A percentile compares a stretch with the other conserved stretches of the same genome.
Evolutionary conservation across 2,113 vertebrate genomes (phyloP).

Genomic region (Tetraodon nigroviridis): DNA sequence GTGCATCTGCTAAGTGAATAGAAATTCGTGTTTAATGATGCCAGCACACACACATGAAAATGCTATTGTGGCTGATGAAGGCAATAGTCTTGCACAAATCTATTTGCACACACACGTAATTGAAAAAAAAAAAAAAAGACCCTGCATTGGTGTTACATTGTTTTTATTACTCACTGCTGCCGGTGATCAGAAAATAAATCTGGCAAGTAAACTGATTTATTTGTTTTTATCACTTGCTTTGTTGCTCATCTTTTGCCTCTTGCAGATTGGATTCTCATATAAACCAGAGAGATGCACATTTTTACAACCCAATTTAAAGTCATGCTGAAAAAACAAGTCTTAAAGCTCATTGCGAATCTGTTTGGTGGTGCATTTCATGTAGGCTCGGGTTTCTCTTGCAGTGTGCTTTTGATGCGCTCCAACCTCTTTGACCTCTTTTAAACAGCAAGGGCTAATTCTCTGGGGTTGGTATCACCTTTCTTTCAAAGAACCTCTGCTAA

Average conservation of each 20-base stretch:
- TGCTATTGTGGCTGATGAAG: constrained; percentile 13
- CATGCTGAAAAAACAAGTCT: constrained; percentile 27
- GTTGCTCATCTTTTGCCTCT: constrained; percentile 33
- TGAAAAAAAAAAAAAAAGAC: constrained; percentile 54
- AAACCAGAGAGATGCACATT: constrained; percentile 52
- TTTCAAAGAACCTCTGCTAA: constrained; percentile 29
- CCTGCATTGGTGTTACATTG: constrained; percentile 45
- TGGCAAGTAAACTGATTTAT: constrained; percentile 64
- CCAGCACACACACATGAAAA: constrained; percentile 10
- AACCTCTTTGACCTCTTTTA: constrained; percentile 40
- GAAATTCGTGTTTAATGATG: constrained; percentile 16
- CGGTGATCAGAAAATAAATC: constrained; percentile 63
- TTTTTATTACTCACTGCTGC: constrained; percentile 62
- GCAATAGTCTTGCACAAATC: constrained; percentile 29
- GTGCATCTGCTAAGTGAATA: constrained; percentile 39
- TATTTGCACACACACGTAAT: constrained; percentile 32
- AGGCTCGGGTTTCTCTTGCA: constrained; percentile 42
- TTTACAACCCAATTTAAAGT: constrained; percentile 61
- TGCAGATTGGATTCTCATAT: constrained; percentile 53
- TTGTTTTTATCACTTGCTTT: constrained; percentile 61
- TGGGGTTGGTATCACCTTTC: constrained; percentile 17
- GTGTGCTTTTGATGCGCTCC: constrained; percentile 21
- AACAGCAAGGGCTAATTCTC: constrained; percentile 19
- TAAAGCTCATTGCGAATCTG: not conserved
- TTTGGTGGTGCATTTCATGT: constrained; percentile 42